Evolutionary conservation across 2,797 vertebrate genomes (phyloP).

Genomic region (Labeo calbasu): DNA sequence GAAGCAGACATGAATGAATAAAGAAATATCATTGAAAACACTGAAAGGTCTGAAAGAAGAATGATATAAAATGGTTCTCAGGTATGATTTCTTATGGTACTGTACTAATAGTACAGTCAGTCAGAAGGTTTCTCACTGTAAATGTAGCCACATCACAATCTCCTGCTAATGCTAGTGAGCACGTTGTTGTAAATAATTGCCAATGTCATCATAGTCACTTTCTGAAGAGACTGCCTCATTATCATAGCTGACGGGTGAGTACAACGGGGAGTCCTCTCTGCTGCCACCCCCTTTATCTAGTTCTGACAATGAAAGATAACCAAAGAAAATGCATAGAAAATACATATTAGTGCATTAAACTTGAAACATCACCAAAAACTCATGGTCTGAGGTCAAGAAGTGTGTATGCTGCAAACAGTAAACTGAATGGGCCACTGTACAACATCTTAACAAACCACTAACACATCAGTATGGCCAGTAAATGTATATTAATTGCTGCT

Average conservation of each 20-base stretch:
- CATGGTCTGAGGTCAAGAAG: not conserved
- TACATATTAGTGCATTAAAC: not conserved
- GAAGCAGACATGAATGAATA: not conserved
- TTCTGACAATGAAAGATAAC: conserved; percentile 40
- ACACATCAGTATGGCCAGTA: not conserved
- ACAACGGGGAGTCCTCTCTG: conserved; percentile 61
- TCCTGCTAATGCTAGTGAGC: not conserved
- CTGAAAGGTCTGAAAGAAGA: not conserved
- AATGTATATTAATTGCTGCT: not conserved
- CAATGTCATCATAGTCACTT: conserved; percentile 71
- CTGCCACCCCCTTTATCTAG: not conserved
- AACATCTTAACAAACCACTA: not conserved
- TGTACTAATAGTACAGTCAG: not conserved
- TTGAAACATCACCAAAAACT: not conserved
- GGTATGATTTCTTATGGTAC: not conserved
- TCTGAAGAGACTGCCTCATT: conserved; percentile 45
- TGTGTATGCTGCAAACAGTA: conserved; percentile 44
- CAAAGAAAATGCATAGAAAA: not conserved
- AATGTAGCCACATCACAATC: not conserved
- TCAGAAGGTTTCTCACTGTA: not conserved
- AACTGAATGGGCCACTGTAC: not conserved
- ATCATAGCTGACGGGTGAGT: conserved; percentile 69
- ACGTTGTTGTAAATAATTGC: conserved; percentile 28
- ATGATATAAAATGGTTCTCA: conserved; percentile 4
- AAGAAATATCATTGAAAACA: not conserved